Evolutionary conservation across 2,113 vertebrate species (phyloP), one percentile per base, ranked within the genome.

Genomic region (Pseudorectes ferrugineus): DNA sequence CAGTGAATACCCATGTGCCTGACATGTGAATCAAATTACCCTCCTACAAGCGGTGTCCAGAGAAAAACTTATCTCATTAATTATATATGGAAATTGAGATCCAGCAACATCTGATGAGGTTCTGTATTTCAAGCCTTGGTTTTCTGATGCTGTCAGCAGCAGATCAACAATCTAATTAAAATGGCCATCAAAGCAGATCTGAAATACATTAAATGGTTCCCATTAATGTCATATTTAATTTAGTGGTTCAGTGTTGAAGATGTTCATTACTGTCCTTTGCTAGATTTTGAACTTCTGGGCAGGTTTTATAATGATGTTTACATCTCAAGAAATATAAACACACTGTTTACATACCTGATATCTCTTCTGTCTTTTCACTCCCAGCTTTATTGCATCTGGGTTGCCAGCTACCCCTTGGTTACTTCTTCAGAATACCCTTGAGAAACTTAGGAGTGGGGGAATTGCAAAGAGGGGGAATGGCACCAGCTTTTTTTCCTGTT

Each of bases 181-280:
- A 97, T 70, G 83, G 57, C 90, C 93, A 95, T 93, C 94, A 97
- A 96, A 95, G 93, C 89, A 95, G 83, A 94, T 78, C 66, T 85
- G 93, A 97, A 93, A 57, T 55, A 65, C 83, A 94, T 95, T 96
- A 94, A 96, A 93, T 87, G 33, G 40, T 89, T 95, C 70, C 78
- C 79, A 97, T 97, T 98, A 97, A 96, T 92, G 97, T 95, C 97
- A 97, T 92, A 97, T 95, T 96, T 97, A 97, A 97, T 98, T 97
- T 96, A 95, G 81, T 90, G 79, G 54, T 84, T 93, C 19, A 9
- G 2, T 70, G 46, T 92, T 96, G 95, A 96, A 96, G 94, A 90
- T 92, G 62, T 88, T 97, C 91, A 84, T 96, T 96, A 93, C 36
- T 75, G 48, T 87, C 91, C 46, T 97, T 80, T 89, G 49, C 28